These are phyloP conservation scores for Zeugodacus cucurbitae DNA, from an alignment of 1,140 invertebrate species.

Conservation along the genomic window DNA sequence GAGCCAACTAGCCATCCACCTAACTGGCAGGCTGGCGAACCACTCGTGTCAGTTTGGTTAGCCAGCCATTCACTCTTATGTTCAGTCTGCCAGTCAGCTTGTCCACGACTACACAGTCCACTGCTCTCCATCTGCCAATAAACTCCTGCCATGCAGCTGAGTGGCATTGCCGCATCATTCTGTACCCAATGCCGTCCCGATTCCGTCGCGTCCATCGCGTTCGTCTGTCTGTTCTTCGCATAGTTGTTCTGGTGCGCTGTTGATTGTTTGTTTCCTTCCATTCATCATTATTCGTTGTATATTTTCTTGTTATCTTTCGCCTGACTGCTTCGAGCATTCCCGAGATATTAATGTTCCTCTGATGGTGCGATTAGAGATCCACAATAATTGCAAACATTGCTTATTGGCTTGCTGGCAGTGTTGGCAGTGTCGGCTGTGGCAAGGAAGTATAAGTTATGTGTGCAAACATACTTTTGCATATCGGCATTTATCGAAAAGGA, in stretches of 20 bases:
- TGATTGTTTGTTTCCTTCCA: constrained; percentile 20
- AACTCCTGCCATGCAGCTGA: neutral
- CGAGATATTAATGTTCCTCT: constrained; percentile 25
- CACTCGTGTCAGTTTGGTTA: constrained; percentile 19
- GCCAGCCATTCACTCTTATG: neutral
- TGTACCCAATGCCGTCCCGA: neutral
- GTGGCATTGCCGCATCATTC: neutral
- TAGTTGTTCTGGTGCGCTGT: neutral
- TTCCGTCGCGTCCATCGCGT: neutral
- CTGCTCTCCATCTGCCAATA: neutral
- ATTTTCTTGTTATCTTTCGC: constrained; percentile 32
- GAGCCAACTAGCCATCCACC: neutral
- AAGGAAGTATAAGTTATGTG: neutral
- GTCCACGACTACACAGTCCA: neutral
- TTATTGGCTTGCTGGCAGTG: neutral
- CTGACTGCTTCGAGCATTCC: neutral
- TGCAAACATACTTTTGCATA: neutral
- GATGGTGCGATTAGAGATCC: neutral
- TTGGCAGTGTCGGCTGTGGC: neutral
- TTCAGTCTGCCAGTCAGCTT: neutral
- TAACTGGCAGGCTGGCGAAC: neutral
- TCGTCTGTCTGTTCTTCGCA: neutral
- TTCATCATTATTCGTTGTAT: constrained; percentile 39
- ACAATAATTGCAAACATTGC: constrained; percentile 27
- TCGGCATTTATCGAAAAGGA: neutral